Evolutionary conservation across 2,888 invertebrate species (phyloP), one percentile per base, ranked within the genome.

Genomic region (Pristionchus fissidentatus): DNA sequence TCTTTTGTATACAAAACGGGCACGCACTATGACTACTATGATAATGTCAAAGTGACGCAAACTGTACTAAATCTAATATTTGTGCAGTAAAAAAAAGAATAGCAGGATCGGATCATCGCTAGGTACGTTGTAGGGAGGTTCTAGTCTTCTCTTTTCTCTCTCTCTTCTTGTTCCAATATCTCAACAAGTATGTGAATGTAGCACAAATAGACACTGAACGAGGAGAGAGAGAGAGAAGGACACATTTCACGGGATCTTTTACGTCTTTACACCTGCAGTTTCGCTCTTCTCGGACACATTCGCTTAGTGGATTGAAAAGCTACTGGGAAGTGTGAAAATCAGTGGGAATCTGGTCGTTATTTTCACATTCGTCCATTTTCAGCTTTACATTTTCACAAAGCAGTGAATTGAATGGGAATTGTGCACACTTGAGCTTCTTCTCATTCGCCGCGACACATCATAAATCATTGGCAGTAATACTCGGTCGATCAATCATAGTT

Each of bases 401-500:
- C n/a, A n/a, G n/a, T n/a, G n/a, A n/a, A n/a, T n/a, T n/a, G n/a
- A n/a, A n/a, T n/a, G n/a, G n/a, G n/a, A n/a, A n/a, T n/a, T n/a
- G n/a, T n/a, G n/a, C n/a, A n/a, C n/a, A n/a, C n/a, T n/a, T n/a
- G n/a, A n/a, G n/a, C n/a, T n/a, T n/a, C n/a, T n/a, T n/a, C n/a
- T n/a, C n/a, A n/a, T n/a, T n/a, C n/a, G n/a, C n/a, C n/a, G 26
- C 22, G 19, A 41, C 70, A 41, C 70, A 26, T 70, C 70, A 70
- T 70, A 70, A 70, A 70, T 70, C 70, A 41, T 19, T n/a, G 43
- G 70, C 43, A 70, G 70, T 70, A 70, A 70, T 41, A 70, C 70
- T 35, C 70, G n/a, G n/a, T n/a, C n/a, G 70, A 70, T 70, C 70
- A 70, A 70, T 70, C 70, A 70, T 70, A 29, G 41, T 70, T 41